Percentiles rank a stretch among this genome's conserved stretches.
phyloP scores from a whole-genome alignment of 2,797 vertebrate species.

The Sebastes iracundus region DNA sequence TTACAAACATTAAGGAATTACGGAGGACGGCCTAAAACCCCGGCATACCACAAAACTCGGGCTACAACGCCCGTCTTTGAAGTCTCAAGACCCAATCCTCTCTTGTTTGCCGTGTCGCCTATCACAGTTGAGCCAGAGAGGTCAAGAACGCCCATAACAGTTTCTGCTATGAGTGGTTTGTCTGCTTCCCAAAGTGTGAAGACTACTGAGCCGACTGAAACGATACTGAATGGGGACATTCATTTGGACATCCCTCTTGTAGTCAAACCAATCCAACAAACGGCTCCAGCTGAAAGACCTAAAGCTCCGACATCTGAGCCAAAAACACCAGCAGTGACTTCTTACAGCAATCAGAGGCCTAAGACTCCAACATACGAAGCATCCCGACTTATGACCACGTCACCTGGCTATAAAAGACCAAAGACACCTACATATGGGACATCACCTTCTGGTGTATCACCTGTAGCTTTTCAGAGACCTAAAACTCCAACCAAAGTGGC shows the following conservation, averaged over 20 bases:
- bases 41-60: slow-evolving; percentile 63
- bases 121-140: slow-evolving; percentile 72
- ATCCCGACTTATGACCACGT: slow-evolving; percentile 57
- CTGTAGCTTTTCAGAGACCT: slow-evolving; percentile 71
- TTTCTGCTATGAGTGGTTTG: slow-evolving; percentile 15
- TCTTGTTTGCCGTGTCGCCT: slow-evolving; percentile 81
- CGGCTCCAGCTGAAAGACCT: slow-evolving; percentile 21
- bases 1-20: slow-evolving; percentile 54
- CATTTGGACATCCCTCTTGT: slow-evolving; percentile 28
- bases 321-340: slow-evolving; percentile 10
- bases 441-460: slow-evolving; percentile 38
- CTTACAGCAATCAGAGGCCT: slow-evolving; percentile 52
- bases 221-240: slow-evolving; percentile 63
- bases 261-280: slow-evolving; percentile 43
- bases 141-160: slow-evolving; percentile 61
- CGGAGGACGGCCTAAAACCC: slow-evolving; percentile 74
- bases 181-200: slow-evolving; percentile 42
- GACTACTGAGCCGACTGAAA: slow-evolving; percentile 31
- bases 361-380: slow-evolving; percentile 71
- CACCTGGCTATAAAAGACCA: slow-evolving; percentile 71
- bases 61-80: slow-evolving; percentile 77
- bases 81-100: slow-evolving; percentile 82
- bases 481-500: slow-evolving; percentile 73
- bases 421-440: slow-evolving; percentile 68
- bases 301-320: slow-evolving; percentile 26